Percentiles rank a stretch among this genome's conserved stretches.
phyloP scores from a whole-genome alignment of 1,140 invertebrate genomes.

The Coenobita brevimanus region DNA sequence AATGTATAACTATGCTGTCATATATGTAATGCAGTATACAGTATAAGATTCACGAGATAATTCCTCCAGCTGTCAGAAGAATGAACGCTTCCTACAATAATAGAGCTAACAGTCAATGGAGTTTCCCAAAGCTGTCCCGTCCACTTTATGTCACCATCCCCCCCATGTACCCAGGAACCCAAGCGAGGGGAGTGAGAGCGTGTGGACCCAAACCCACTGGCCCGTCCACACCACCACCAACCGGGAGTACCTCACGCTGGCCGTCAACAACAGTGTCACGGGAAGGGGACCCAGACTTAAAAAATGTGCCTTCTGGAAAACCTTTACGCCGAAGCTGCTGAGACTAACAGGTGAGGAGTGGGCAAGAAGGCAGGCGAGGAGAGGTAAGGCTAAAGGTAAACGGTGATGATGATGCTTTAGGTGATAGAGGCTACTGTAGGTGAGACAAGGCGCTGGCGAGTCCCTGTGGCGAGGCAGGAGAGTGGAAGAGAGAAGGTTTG shows the following conservation, averaged over 20 bases:
- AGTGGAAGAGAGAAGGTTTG: no score
- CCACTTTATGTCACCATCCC: no score
- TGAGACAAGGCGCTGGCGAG: background rate
- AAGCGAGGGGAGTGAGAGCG: constrained; percentile 55
- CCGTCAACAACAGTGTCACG: constrained; percentile 84
- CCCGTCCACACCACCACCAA: constrained; percentile 87
- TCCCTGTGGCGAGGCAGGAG: background rate
- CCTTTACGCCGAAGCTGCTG: constrained; percentile 87
- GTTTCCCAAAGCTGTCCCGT: no score
- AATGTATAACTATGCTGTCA: no score
- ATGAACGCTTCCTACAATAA: no score
- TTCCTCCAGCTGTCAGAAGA: no score
- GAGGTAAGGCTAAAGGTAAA: no score
- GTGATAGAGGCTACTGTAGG: no score
- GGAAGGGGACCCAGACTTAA: constrained; percentile 89
- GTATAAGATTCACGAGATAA: no score
- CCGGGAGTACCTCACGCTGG: constrained; percentile 89
- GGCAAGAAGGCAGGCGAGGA: constrained; percentile 12
- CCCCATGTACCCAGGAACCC: constrained; percentile 54
- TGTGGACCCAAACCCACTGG: constrained; percentile 79
- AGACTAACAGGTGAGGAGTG: constrained; percentile 63
- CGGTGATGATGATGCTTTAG: no score
- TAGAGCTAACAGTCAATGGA: no score
- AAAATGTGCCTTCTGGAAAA: constrained; percentile 97
- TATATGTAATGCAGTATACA: no score